Percentiles rank a stretch among this genome's conserved stretches.
phyloP scores from a whole-genome alignment of 2,888 invertebrate species.

The Lobophora halterata region DNA sequence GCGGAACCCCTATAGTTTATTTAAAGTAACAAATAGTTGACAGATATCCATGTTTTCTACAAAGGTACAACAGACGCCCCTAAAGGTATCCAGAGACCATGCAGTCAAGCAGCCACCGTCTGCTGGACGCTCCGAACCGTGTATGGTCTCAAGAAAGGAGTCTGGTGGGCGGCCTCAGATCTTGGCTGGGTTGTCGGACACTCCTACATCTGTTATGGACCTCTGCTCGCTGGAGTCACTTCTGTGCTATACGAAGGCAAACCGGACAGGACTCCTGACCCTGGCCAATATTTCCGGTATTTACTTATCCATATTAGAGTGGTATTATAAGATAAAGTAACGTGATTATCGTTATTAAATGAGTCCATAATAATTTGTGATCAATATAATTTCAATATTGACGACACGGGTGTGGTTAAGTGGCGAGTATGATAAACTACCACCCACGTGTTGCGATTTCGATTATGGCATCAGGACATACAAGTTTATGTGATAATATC shows the following conservation, averaged over 20 bases:
- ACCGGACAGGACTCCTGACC: slow-evolving; percentile 96
- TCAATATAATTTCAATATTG: too few relatives aligned
- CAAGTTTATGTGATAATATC: too few relatives aligned
- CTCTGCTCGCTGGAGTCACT: slow-evolving; percentile 89
- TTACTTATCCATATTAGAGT: neutral
- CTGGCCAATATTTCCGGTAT: slow-evolving; percentile 94
- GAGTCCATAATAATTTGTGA: too few relatives aligned
- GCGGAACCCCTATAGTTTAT: too few relatives aligned
- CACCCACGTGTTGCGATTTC: too few relatives aligned
- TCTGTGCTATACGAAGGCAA: slow-evolving; percentile 95
- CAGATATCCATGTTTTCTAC: slow-evolving; percentile 5
- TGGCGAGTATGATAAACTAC: too few relatives aligned
- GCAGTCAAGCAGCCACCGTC: slow-evolving; percentile 92
- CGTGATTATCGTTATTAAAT: too few relatives aligned
- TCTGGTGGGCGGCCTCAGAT: slow-evolving; percentile 96
- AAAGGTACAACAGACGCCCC: slow-evolving; percentile 74
- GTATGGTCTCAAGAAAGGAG: slow-evolving; percentile 88
- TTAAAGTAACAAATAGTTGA: too few relatives aligned
- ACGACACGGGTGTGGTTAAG: too few relatives aligned
- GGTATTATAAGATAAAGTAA: too few relatives aligned
- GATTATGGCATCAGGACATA: too few relatives aligned
- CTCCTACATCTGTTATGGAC: slow-evolving; percentile 96
- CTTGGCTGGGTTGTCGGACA: slow-evolving; percentile 97
- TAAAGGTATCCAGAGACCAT: slow-evolving; percentile 90
- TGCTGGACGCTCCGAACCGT: slow-evolving; percentile 92